Percentiles rank a stretch among this genome's conserved stretches.
Conservation (phyloP, 2,888 invertebrate genomes). For the Gryllus longicercus region DNA sequence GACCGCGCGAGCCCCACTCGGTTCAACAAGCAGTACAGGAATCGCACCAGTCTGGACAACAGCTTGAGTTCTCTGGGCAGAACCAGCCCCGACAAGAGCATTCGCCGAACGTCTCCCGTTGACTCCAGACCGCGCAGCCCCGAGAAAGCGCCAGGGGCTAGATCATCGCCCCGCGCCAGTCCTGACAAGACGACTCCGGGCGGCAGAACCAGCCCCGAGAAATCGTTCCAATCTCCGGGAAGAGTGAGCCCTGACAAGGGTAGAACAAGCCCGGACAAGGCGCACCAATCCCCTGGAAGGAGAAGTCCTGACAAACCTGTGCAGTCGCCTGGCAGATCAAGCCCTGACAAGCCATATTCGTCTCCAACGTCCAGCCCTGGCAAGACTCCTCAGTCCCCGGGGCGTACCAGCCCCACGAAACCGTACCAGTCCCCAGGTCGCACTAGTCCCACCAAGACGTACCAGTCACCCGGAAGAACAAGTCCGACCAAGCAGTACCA, state of each 20-base stretch:
- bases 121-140: slow-evolving; percentile 37
- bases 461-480: not conserved
- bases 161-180: slow-evolving; percentile 35
- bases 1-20: slow-evolving; percentile 37
- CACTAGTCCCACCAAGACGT: slow-evolving; percentile 36
- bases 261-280: not conserved
- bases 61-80: slow-evolving; percentile 33
- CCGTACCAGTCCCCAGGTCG: slow-evolving; percentile 4
- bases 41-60: slow-evolving; percentile 35
- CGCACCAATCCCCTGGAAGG: slow-evolving; percentile 20
- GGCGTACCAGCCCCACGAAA: slow-evolving; percentile 20
- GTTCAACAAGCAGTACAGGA: slow-evolving; percentile 27
- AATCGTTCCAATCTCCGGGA: slow-evolving; percentile 25
- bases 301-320: slow-evolving; percentile 31
- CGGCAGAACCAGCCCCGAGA: slow-evolving; percentile 36
- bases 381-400: not conserved
- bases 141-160: slow-evolving; percentile 34
- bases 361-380: not conserved
- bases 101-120: slow-evolving; percentile 36
- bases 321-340: not conserved
- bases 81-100: slow-evolving; percentile 11
- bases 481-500: not conserved
- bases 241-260: slow-evolving; percentile 32
- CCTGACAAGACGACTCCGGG: slow-evolving; percentile 36
- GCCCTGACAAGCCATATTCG: not conserved